Percentiles rank a stretch among this genome's conserved stretches.
These are phyloP conservation scores for Odontocolon sp. DNA, from an alignment of 2,888 invertebrate species.

Conservation along the genomic window DNA sequence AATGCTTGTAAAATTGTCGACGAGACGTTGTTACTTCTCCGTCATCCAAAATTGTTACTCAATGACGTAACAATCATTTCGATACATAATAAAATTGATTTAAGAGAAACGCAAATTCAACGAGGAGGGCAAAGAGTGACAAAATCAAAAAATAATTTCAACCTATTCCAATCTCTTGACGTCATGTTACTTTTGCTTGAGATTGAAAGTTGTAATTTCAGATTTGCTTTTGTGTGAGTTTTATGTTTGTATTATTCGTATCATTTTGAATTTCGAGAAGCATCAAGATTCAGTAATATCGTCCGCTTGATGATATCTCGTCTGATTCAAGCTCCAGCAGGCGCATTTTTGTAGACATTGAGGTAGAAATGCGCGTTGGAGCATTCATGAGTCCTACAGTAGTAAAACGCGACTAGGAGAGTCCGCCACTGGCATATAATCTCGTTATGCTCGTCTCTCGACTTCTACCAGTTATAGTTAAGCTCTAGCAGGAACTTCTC, in stretches of 20 bases:
- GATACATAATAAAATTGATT: no score
- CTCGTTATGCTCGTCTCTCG: constrained; percentile 13
- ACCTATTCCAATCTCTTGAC: no score
- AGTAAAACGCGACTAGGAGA: constrained; percentile 27
- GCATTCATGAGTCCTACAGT: constrained; percentile 28
- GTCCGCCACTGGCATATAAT: constrained; percentile 8
- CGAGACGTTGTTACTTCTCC: not conserved
- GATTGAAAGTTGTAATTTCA: no score
- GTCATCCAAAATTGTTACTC: not conserved
- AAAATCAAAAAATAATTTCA: no score
- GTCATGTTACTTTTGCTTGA: no score
- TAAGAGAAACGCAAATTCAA: no score
- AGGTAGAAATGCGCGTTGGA: constrained; percentile 8
- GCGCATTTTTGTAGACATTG: no score
- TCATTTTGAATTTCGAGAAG: no score
- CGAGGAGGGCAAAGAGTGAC: no score
- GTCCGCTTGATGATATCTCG: not conserved
- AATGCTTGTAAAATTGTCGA: not conserved
- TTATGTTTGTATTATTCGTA: no score
- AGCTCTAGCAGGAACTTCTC: not conserved
- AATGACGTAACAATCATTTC: not conserved
- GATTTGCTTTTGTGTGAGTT: no score
- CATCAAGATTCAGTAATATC: not conserved
- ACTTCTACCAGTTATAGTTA: not conserved
- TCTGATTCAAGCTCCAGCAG: no score